phyloP scores from a whole-genome alignment of 2,113 vertebrate genomes.

The Aspiorhynchus laticeps region DNA sequence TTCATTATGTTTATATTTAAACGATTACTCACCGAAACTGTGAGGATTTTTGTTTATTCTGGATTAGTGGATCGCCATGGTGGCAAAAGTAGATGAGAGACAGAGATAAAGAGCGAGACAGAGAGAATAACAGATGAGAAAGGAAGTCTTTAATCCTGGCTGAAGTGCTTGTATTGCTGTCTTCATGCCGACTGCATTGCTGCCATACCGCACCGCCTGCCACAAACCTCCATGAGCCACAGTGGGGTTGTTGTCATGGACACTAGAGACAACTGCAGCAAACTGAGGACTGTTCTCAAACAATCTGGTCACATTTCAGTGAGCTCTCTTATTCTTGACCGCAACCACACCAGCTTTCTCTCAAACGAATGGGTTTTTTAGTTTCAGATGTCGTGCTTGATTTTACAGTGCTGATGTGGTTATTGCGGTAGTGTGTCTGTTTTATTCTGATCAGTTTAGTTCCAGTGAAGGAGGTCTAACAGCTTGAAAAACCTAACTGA shows the following conservation, averaged over 20 bases:
- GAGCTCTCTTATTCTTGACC: slow-evolving; percentile 1
- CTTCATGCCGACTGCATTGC: slow-evolving; percentile 60
- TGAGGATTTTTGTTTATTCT: slow-evolving; percentile 25
- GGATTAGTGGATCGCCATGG: slow-evolving; percentile 1
- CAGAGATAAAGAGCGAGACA: background rate
- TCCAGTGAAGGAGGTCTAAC: background rate
- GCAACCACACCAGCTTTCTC: slow-evolving; percentile 24
- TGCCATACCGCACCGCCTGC: slow-evolving; percentile 55
- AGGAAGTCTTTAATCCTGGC: slow-evolving; percentile 51
- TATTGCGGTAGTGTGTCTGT: background rate
- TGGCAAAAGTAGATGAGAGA: slow-evolving; percentile 15
- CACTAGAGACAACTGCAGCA: slow-evolving; percentile 60
- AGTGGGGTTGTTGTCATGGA: slow-evolving; percentile 64
- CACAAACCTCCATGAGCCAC: slow-evolving; percentile 60
- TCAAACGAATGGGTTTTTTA: background rate
- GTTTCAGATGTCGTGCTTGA: slow-evolving; percentile 9
- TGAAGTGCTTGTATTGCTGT: slow-evolving; percentile 36
- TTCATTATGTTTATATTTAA: slow-evolving; percentile 28
- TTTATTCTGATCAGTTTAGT: background rate
- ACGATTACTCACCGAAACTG: background rate
- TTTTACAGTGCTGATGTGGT: slow-evolving; percentile 24
- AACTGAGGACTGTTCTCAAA: slow-evolving; percentile 57
- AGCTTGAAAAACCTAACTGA: background rate
- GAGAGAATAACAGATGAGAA: slow-evolving; percentile 11
- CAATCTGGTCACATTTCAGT: slow-evolving; percentile 16